Conservation (phyloP, 2,888 invertebrate genomes). For the Cyrtodaria siliqua region DNA sequence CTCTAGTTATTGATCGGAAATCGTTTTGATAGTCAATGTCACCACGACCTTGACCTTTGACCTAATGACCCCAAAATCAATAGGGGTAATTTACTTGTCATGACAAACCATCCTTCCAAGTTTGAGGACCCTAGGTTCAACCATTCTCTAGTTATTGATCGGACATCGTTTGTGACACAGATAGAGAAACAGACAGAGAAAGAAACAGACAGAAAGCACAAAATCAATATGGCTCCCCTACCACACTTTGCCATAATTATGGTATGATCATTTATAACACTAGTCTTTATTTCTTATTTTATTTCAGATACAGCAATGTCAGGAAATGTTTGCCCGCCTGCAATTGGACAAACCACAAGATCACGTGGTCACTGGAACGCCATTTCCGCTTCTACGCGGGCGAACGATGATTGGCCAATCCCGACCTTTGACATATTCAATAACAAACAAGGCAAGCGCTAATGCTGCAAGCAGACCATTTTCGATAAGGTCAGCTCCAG, state of each 20-base stretch:
- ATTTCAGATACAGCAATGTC: slow-evolving; percentile 64
- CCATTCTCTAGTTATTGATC: no score
- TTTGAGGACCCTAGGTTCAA: no score
- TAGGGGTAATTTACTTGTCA: no score
- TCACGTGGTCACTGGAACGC: slow-evolving; percentile 8
- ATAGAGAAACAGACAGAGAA: no score
- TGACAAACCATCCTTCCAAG: no score
- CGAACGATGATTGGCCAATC: slow-evolving; percentile 49
- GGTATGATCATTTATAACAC: not conserved
- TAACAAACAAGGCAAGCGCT: slow-evolving; percentile 6
- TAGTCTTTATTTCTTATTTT: slow-evolving; percentile 9
- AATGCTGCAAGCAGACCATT: slow-evolving; percentile 31
- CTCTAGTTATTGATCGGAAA: no score
- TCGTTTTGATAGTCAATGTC: no score
- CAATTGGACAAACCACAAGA: slow-evolving; percentile 43
- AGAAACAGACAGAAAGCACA: no score
- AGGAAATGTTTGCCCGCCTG: slow-evolving; percentile 61
- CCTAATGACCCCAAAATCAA: no score
- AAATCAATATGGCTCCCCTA: no score
- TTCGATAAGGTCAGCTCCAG: slow-evolving; percentile 61
- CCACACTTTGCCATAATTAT: not conserved
- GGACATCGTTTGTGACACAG: no score
- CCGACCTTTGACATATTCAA: slow-evolving; percentile 43
- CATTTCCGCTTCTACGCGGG: slow-evolving; percentile 60
- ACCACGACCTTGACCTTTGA: no score